Base-by-base conservation (phyloP, 2,888 invertebrate species). In the Chymomyza amoena region DNA sequence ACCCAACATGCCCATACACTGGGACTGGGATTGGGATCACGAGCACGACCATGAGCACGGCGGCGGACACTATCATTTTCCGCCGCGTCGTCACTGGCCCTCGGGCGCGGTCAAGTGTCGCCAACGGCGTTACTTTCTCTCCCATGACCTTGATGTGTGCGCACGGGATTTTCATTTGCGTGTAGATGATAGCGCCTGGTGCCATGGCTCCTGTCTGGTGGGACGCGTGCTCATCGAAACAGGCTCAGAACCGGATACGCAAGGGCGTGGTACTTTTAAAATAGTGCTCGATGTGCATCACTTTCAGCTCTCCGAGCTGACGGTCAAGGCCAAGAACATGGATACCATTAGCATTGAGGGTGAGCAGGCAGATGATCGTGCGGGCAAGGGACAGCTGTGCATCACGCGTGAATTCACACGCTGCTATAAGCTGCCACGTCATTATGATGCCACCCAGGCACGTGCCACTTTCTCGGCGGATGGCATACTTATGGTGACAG, bases 241-340 rank as follows among this genome's bases (percentile, higher is more conserved):
- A 6, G 90, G 89, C 51, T 80, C 83, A 0, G 89, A 90, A 61
- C 80, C 86, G 15, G 87, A 89, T 9, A 81, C 87, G 9, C 66
- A 76, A 50, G 89, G 91, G 4, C 88, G 89, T 18, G 90, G 91
- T 65, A 89, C 90, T 7, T 91, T 89, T 68, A 89, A 89, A 66
- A 89, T 90, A 56, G 77, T 90, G 32, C 79, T 90, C 45, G 91
- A 91, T 78, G 90, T 90, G 54, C 90, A 89, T 69, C 90, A 90
- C 70, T 91, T 91, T 56, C 89, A 85, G 65, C 80, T 79, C 28
- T 79, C 87, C 52, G 91, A 91, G 75, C 78, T 91, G 39, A 79
- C 81, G 1, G 78, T 91, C 7, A 91, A 89, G 78, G 90, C 90
- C 5, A 89, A 86, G 70, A 87, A 90, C 62, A 89, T 80, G 57